phyloP scores from a whole-genome alignment of 35 echinoderm and acorn worm species.

The Apostichopus parvimensis region DNA sequence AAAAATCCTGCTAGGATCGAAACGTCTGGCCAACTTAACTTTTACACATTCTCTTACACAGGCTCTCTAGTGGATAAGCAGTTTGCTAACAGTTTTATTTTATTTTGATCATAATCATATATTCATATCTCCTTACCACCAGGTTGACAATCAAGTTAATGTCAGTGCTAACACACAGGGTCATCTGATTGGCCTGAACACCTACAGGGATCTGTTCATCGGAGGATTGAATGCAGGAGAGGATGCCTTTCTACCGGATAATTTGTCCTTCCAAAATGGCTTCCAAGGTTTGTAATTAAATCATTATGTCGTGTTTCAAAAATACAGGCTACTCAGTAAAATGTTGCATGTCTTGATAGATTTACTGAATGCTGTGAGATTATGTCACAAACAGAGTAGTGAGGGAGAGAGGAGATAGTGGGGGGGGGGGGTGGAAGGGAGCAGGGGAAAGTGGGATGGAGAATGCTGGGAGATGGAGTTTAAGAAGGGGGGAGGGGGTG shows the following conservation, averaged over 20 bases:
- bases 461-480: neutral
- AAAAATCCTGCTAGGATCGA: no score
- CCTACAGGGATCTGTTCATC: constrained; percentile 77
- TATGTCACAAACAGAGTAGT: no score
- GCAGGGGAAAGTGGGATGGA: no score
- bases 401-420: no score
- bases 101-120: neutral
- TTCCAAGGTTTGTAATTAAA: constrained; percentile 58
- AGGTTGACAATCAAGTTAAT: constrained; percentile 81
- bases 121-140: neutral
- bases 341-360: neutral
- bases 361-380: no score
- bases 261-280: constrained; percentile 69
- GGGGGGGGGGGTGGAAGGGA: no score
- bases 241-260: constrained; percentile 59
- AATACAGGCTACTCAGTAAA: neutral
- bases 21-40: no score
- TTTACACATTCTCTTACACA: no score
- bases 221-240: constrained; percentile 71
- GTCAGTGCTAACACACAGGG: constrained; percentile 75
- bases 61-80: no score
- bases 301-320: neutral
- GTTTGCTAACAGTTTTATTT: no score
- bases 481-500: neutral
- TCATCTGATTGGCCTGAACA: constrained; percentile 79